These are phyloP conservation scores for Zaprionus taronus DNA, from an alignment of 1,140 invertebrate species.

Conservation along the genomic window DNA sequence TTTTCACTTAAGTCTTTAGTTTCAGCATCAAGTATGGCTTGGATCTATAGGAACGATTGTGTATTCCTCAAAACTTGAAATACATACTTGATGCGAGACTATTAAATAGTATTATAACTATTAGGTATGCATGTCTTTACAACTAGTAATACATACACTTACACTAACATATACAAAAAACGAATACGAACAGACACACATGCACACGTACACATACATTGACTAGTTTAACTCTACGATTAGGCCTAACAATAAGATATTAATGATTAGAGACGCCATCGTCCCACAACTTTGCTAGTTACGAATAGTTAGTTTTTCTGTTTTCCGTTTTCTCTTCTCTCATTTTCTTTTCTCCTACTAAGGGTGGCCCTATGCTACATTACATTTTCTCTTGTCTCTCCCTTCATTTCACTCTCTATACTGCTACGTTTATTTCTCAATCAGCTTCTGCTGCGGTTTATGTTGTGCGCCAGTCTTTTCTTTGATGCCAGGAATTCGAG, in stretches of 20 bases:
- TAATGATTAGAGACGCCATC: slow-evolving; percentile 34
- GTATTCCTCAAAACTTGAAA: not conserved
- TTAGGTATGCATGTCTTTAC: slow-evolving; percentile 34
- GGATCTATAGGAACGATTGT: not conserved
- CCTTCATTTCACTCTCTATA: slow-evolving; percentile 27
- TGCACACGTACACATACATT: slow-evolving; percentile 60
- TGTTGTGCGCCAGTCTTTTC: slow-evolving; percentile 78
- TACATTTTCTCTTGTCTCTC: not conserved
- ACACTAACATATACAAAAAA: slow-evolving; percentile 78
- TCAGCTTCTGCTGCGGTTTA: slow-evolving; percentile 34
- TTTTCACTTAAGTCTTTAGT: slow-evolving; percentile 15
- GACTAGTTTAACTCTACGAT: slow-evolving; percentile 59
- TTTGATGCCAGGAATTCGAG: slow-evolving; percentile 67
- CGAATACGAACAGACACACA: slow-evolving; percentile 63
- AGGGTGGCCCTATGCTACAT: slow-evolving; percentile 8
- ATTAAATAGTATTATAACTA: slow-evolving; percentile 6
- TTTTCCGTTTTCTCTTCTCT: not conserved
- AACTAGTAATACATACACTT: slow-evolving; percentile 67
- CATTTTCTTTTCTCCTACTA: slow-evolving; percentile 5
- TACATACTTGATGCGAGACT: slow-evolving; percentile 43
- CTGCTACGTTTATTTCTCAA: slow-evolving; percentile 14
- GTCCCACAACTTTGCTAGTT: slow-evolving; percentile 37
- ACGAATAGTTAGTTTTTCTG: slow-evolving; percentile 33
- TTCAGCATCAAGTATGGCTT: slow-evolving; percentile 35
- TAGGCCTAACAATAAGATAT: slow-evolving; percentile 48